phyloP scores from a whole-genome alignment of 2,888 invertebrate genomes.

The Gryllus longicercus region DNA sequence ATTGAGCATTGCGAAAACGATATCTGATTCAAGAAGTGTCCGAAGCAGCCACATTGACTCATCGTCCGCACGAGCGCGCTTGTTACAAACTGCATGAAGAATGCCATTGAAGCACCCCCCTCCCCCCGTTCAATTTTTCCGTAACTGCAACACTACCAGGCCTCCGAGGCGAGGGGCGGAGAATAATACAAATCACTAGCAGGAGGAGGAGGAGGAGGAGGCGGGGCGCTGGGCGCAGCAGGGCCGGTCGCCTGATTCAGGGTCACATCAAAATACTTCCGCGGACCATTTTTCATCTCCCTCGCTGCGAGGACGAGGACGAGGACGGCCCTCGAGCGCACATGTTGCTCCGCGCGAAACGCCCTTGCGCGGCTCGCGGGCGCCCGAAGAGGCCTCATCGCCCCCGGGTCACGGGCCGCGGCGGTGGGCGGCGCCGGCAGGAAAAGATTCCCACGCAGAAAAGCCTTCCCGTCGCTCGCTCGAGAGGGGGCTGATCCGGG shows the following conservation, averaged over 20 bases:
- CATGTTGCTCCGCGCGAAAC: background rate
- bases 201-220: background rate
- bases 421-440: background rate
- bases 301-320: background rate
- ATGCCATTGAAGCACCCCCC: background rate
- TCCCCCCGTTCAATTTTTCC: background rate
- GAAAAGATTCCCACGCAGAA: slow-evolving; percentile 1
- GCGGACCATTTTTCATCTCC: background rate
- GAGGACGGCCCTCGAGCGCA: background rate
- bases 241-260: background rate
- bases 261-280: slow-evolving; percentile 17
- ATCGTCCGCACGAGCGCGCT: too few relatives aligned
- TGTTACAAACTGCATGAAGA: too few relatives aligned
- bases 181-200: background rate
- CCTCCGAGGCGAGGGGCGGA: background rate
- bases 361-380: background rate
- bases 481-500: background rate
- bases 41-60: too few relatives aligned
- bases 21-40: too few relatives aligned
- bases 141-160: background rate
- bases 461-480: background rate
- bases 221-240: background rate
- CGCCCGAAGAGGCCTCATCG: too few relatives aligned
- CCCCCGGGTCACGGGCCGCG: too few relatives aligned
- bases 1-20: too few relatives aligned